Percentiles rank a stretch among this genome's conserved stretches.
Conservation (phyloP, 2,797 vertebrate species). For the Heterohyrax brucei region DNA sequence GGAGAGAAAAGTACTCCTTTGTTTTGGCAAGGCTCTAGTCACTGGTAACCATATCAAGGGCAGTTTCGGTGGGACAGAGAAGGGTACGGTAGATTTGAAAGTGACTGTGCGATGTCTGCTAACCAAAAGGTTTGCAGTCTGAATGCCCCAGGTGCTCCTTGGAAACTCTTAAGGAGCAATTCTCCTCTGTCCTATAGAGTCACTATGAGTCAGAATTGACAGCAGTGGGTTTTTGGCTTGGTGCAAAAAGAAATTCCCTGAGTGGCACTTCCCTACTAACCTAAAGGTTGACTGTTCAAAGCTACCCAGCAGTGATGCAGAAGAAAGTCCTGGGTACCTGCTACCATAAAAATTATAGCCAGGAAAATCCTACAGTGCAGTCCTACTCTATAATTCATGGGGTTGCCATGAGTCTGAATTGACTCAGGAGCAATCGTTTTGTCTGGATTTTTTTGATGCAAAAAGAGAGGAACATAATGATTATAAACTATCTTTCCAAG, state of each 20-base stretch:
- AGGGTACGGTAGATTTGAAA: background rate
- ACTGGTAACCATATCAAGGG: slow-evolving; percentile 4
- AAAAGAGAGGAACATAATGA: background rate
- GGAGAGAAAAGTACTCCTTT: background rate
- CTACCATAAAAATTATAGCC: background rate
- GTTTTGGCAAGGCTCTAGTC: slow-evolving; percentile 17
- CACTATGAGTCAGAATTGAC: too few relatives aligned
- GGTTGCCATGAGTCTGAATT: background rate
- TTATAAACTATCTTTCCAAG: background rate
- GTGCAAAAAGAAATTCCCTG: background rate
- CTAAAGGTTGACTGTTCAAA: background rate
- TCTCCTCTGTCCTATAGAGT: too few relatives aligned
- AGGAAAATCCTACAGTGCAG: background rate
- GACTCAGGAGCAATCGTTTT: background rate
- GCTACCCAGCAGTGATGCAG: background rate
- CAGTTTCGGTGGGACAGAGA: slow-evolving; percentile 38
- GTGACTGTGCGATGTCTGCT: background rate
- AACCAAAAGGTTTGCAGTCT: too few relatives aligned
- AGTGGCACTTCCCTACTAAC: background rate
- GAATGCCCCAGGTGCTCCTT: too few relatives aligned
- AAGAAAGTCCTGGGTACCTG: background rate
- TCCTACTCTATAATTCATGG: background rate
- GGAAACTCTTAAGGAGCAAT: too few relatives aligned
- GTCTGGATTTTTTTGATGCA: background rate
- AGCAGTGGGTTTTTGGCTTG: too few relatives aligned